These are phyloP conservation scores for Ceratina australensis DNA, from an alignment of 1,140 invertebrate genomes.

Conservation along the genomic window DNA sequence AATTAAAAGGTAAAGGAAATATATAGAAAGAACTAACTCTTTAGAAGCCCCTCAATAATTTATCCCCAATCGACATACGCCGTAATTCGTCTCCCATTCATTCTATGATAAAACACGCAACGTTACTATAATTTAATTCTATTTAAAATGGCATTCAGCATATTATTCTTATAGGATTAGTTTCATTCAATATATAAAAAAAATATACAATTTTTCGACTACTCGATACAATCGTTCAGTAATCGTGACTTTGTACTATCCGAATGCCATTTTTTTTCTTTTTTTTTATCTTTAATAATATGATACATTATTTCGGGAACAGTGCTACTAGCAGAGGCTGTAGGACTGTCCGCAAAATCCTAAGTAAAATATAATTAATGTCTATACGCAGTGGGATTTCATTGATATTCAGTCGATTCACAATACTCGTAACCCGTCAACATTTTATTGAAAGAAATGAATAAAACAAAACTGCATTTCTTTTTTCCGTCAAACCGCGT, in stretches of 20 bases:
- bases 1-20: constrained; percentile 10
- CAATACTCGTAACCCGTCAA: constrained; percentile 61
- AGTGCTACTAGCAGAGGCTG: constrained; percentile 67
- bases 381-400: constrained; percentile 64
- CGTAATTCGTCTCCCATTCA: constrained; percentile 56
- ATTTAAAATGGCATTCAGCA: constrained; percentile 79
- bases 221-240: constrained; percentile 75
- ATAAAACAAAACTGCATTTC: constrained; percentile 5
- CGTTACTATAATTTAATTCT: constrained; percentile 73
- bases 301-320: constrained; percentile 73
- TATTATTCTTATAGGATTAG: constrained; percentile 74
- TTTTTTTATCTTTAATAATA: constrained; percentile 64
- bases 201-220: constrained; percentile 81
- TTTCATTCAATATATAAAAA: constrained; percentile 78
- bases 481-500: not conserved
- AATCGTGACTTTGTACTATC: constrained; percentile 79
- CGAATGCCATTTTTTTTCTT: constrained; percentile 77
- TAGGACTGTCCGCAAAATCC: constrained; percentile 68
- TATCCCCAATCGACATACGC: constrained; percentile 48
- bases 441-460: constrained; percentile 28
- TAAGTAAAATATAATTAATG: constrained; percentile 75
- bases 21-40: constrained; percentile 45
- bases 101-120: constrained; percentile 73
- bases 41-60: constrained; percentile 75
- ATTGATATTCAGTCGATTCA: constrained; percentile 72